A percentile compares a stretch with the other conserved stretches of the same genome.
These are phyloP conservation scores for Helicoverpa assulta DNA, from an alignment of 2,888 invertebrate genomes.

Conservation along the genomic window DNA sequence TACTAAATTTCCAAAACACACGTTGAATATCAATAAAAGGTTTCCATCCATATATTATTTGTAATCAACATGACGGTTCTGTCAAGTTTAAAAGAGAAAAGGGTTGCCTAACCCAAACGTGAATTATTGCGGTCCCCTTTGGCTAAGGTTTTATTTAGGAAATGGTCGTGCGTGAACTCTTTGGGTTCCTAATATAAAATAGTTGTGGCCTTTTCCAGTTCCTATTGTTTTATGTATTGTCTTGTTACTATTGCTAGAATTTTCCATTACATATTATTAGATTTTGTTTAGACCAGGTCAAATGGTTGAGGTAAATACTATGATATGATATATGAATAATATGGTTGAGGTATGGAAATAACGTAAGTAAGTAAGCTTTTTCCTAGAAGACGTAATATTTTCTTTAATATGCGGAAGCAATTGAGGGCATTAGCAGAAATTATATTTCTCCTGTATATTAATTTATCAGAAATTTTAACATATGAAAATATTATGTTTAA, in stretches of 20 bases:
- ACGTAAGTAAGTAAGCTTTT: too few species aligned
- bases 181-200: not conserved
- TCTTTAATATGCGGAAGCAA: too few species aligned
- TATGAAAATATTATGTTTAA: too few species aligned
- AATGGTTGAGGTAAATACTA: too few species aligned
- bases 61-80: not conserved
- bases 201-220: not conserved
- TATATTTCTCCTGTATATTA: too few species aligned
- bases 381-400: too few species aligned
- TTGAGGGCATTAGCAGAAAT: too few species aligned
- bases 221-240: not conserved
- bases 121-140: conserved; percentile 9
- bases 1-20: not conserved
- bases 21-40: not conserved
- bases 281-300: too few species aligned
- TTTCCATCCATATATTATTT: not conserved
- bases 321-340: too few species aligned
- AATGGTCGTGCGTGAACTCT: not conserved
- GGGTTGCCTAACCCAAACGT: conserved; percentile 6
- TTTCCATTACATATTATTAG: not conserved
- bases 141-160: not conserved
- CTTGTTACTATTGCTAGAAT: not conserved
- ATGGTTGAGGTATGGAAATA: too few species aligned
- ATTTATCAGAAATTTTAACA: too few species aligned
- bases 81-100: conserved; percentile 6